Percentiles rank a stretch among this genome's conserved stretches.
Evolutionary conservation across 2,797 vertebrate genomes (phyloP).

Genomic region (Muscicapa comitata): DNA sequence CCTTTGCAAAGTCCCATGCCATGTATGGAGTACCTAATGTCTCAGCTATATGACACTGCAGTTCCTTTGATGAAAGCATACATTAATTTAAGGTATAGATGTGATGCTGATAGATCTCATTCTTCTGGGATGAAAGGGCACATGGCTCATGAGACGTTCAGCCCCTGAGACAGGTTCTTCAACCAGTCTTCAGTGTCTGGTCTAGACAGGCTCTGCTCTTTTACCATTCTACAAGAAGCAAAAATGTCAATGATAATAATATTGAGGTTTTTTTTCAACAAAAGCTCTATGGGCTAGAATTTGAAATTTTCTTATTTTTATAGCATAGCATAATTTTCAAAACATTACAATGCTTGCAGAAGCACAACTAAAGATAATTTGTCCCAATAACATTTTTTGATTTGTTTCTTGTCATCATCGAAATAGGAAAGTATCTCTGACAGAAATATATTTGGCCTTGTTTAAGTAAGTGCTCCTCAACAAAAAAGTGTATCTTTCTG

Average conservation of each 20-base stretch:
- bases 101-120: not conserved
- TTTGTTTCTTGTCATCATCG: not conserved
- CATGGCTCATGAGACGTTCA: rapidly evolving
- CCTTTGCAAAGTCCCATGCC: not conserved
- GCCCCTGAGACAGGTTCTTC: not conserved
- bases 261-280: not conserved
- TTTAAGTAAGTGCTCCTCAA: conserved; percentile 52
- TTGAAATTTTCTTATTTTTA: not conserved
- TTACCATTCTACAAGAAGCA: not conserved
- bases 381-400: not conserved
- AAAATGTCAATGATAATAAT: not conserved
- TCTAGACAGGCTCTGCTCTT: not conserved
- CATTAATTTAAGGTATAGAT: not conserved
- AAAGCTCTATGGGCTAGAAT: not conserved
- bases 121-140: not conserved
- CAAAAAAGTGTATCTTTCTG: conserved; percentile 60
- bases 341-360: not conserved
- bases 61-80: not conserved
- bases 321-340: not conserved
- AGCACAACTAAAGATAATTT: not conserved
- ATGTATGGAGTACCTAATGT: not conserved
- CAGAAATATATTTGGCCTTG: not conserved
- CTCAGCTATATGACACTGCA: not conserved
- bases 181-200: not conserved
- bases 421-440: conserved; percentile 20